Evolutionary conservation across 2,113 vertebrate species (phyloP).

Genomic region (Struthidea cinerea): DNA sequence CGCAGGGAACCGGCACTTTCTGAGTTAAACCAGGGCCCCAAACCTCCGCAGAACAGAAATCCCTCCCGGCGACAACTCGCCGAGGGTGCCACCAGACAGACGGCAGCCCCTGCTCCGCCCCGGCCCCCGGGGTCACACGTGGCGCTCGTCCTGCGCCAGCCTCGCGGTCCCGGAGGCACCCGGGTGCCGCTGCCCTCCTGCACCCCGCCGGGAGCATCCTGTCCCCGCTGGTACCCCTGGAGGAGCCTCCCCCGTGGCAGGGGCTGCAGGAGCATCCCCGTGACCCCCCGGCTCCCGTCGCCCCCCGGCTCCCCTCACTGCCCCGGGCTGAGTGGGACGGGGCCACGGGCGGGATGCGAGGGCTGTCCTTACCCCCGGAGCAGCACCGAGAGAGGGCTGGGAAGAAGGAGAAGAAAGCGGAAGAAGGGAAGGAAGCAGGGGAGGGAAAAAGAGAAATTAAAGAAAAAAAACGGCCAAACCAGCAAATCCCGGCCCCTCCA

Average conservation of each 20-base stretch:
- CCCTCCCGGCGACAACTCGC: fast-evolving
- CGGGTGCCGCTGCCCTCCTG: neutral
- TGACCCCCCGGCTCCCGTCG: neutral
- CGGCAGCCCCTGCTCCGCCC: neutral
- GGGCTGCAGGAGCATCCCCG: neutral
- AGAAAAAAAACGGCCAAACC: neutral
- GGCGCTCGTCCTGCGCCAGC: neutral
- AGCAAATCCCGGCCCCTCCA: slow-evolving; percentile 17
- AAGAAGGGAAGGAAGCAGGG: slow-evolving; percentile 37
- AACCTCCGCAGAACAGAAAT: neutral
- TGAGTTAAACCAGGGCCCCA: neutral
- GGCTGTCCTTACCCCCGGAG: slow-evolving; percentile 13
- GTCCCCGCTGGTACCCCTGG: fast-evolving
- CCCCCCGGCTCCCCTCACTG: neutral
- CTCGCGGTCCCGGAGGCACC: neutral
- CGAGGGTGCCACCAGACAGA: neutral
- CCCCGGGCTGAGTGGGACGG: neutral
- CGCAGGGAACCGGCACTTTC: fast-evolving
- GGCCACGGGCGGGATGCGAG: neutral
- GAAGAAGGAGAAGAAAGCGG: slow-evolving; percentile 15
- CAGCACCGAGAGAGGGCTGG: slow-evolving; percentile 4
- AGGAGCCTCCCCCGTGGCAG: neutral
- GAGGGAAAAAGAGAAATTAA: neutral
- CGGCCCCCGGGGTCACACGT: neutral
- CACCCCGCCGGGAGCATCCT: neutral